Evolutionary conservation across 2,113 vertebrate genomes (phyloP), one percentile per base, ranked within the genome.

Genomic region (Eurystomus gularis): DNA sequence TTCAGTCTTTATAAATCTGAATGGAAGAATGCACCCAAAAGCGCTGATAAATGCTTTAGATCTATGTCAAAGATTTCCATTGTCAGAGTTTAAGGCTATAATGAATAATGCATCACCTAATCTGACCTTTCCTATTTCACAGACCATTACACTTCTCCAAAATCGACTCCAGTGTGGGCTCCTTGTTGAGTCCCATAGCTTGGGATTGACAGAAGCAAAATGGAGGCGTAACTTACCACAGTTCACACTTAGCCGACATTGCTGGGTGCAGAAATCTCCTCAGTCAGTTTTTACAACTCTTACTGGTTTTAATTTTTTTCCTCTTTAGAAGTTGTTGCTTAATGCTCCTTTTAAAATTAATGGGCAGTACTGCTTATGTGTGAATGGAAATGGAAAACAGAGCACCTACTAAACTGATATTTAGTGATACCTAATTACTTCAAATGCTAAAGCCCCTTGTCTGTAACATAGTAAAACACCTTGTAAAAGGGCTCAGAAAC

Each of bases 61-160:
- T 77, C n/a, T 48, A 71, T 83, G 35, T 54, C 68, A 52, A 42
- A 73, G 66, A 73, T 48, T 28, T 44, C 25, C 28, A 31, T 28
- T 48, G 51, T 69, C 31, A 28, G 44, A 85, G 37, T 77, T 60
- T 70, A 70, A 92, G 83, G 42, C 40, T 65, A 3, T 73, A 29
- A 25, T 78, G 69, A 95, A 97, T 92, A 90, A 83, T 72, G 77
- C 20, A 77, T 90, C 83, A 37, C 42, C 81, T 93, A 70, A 77
- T 62, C 71, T 90, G 79, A 92, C 86, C 90, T 90, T 90, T 95
- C 31, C 54, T 73, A 40, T 93, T 92, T 88, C 79, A 73, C 60
- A 80, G 58, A 58, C 57, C 39, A n/a, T 76, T 94, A 42, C 57
- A 17, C 76, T 80, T 77, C 54, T 88, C 78, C 54, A 64, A 20